Conservation (phyloP, 2,113 vertebrate species). For the Antechinus flavipes region DNA sequence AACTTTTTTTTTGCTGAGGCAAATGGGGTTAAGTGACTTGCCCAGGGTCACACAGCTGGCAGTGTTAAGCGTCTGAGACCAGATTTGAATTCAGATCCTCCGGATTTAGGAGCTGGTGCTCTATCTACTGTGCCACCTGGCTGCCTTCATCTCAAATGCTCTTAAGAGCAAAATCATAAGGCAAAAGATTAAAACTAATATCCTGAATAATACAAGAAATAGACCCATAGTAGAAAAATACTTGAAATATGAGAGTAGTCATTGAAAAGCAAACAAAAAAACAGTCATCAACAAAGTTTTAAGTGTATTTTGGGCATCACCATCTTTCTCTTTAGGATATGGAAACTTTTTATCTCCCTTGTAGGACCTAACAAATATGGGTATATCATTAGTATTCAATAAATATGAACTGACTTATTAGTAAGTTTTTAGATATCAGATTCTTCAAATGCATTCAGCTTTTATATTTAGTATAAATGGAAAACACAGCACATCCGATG, state of each 20-base stretch:
- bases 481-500: slow-evolving; percentile 31
- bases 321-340: slow-evolving; percentile 22
- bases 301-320: slow-evolving; percentile 30
- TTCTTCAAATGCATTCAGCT: slow-evolving; percentile 53
- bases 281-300: slow-evolving; percentile 28
- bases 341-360: slow-evolving; percentile 35
- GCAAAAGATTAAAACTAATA: slow-evolving; percentile 55
- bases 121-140: no score
- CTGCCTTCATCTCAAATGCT: neutral
- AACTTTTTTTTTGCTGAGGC: neutral
- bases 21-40: no score
- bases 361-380: slow-evolving; percentile 40
- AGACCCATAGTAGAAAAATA: slow-evolving; percentile 32
- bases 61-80: no score
- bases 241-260: neutral
- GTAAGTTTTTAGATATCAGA: slow-evolving; percentile 62
- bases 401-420: slow-evolving; percentile 58
- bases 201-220: slow-evolving; percentile 48
- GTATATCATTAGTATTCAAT: slow-evolving; percentile 50
- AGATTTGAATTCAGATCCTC: no score
- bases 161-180: slow-evolving; percentile 13
- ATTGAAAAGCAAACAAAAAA: slow-evolving; percentile 31
- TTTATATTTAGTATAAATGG: slow-evolving; percentile 49
- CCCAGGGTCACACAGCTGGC: no score
- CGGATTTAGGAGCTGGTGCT: no score